Evolutionary conservation across 2,113 vertebrate genomes (phyloP).

Genomic region (Tragelaphus scriptus): DNA sequence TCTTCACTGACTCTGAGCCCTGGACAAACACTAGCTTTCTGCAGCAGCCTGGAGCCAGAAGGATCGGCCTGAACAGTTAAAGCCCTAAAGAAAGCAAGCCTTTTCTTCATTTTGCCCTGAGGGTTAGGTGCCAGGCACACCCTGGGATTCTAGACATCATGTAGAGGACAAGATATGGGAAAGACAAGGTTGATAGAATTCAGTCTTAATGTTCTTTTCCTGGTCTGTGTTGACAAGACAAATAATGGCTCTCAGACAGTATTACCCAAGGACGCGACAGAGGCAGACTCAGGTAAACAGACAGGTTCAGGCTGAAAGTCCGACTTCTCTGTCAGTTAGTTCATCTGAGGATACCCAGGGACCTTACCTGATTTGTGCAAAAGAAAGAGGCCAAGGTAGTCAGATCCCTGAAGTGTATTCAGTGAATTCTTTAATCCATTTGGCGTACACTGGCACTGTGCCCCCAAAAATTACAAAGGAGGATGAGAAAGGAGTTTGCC

Average conservation of each 20-base stretch:
- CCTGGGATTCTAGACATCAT: background rate
- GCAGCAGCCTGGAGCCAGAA: background rate
- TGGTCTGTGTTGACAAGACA: slow-evolving; percentile 39
- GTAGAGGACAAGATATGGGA: background rate
- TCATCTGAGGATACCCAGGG: background rate
- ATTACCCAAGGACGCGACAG: background rate
- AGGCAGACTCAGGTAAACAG: background rate
- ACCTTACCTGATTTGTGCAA: background rate
- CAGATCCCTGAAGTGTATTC: background rate
- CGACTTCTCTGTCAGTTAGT: background rate
- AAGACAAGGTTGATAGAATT: background rate
- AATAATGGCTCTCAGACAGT: slow-evolving; percentile 43
- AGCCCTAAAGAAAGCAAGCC: background rate
- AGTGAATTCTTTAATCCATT: background rate
- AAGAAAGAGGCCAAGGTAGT: background rate
- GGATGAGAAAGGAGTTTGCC: background rate
- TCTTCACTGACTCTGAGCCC: background rate
- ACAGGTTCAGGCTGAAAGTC: background rate
- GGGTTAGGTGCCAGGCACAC: background rate
- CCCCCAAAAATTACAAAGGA: background rate
- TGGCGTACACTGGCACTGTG: background rate
- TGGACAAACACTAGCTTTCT: background rate
- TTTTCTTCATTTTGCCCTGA: background rate
- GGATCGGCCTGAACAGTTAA: background rate
- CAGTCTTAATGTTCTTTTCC: background rate